A percentile compares a stretch with the other conserved stretches of the same genome.
phyloP scores from a whole-genome alignment of 2,888 invertebrate genomes.

The Euphydryas editha region DNA sequence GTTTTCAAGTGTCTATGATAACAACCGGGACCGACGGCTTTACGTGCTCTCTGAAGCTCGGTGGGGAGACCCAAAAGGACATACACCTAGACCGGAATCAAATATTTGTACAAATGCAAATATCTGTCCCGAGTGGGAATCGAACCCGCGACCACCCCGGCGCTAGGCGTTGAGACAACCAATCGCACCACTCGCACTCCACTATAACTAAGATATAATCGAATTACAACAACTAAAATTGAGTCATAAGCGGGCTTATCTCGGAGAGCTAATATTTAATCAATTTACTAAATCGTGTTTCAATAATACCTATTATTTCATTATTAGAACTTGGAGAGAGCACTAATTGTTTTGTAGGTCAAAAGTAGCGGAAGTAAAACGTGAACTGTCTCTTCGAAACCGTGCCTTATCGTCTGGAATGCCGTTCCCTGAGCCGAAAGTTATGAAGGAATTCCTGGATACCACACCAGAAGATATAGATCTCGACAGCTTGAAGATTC shows the following conservation, averaged over 20 bases:
- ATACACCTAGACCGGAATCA: too few relatives aligned
- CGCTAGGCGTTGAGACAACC: too few relatives aligned
- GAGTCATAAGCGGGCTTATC: not conserved
- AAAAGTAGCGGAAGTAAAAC: slow-evolving; percentile 85
- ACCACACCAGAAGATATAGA: slow-evolving; percentile 80
- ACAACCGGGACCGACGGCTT: too few relatives aligned
- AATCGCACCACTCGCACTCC: too few relatives aligned
- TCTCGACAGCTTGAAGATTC: slow-evolving; percentile 82
- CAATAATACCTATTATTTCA: not conserved
- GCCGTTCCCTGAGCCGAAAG: slow-evolving; percentile 88
- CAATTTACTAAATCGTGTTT: not conserved
- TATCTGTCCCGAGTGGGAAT: too few relatives aligned
- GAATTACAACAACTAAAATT: not conserved
- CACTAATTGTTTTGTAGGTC: slow-evolving; percentile 74
- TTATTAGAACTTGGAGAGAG: not conserved
- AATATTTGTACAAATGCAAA: too few relatives aligned
- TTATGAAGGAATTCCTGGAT: slow-evolving; percentile 89
- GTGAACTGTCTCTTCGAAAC: slow-evolving; percentile 87
- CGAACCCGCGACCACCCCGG: too few relatives aligned
- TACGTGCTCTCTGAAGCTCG: too few relatives aligned
- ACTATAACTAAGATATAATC: too few relatives aligned
- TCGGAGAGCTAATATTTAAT: not conserved
- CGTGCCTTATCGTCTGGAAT: slow-evolving; percentile 85
- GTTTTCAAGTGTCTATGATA: too few relatives aligned
- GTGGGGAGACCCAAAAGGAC: too few relatives aligned